Conservation (phyloP, 2,888 invertebrate species). For the Ctena decussata region DNA sequence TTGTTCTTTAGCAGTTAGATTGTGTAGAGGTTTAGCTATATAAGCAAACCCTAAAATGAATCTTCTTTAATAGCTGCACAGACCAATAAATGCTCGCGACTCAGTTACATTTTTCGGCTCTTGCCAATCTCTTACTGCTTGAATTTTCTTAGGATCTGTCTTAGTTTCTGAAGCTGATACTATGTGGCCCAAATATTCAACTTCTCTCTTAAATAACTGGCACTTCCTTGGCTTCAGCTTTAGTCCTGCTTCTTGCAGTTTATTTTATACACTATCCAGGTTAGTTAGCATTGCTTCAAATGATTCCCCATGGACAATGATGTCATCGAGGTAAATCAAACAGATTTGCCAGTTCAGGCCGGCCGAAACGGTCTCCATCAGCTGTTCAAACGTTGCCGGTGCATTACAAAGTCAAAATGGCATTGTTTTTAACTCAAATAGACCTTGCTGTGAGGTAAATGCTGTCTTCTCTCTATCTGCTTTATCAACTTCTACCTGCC, state of each 20-base stretch:
- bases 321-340: too few relatives aligned
- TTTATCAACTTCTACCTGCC: conserved; percentile 45
- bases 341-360: too few relatives aligned
- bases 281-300: conserved; percentile 32
- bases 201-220: too few relatives aligned
- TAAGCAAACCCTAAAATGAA: background rate
- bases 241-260: conserved; percentile 1
- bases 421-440: conserved; percentile 2
- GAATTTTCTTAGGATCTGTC: conserved; percentile 32
- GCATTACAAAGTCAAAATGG: too few relatives aligned
- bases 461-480: conserved; percentile 8
- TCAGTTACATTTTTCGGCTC: conserved; percentile 19
- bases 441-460: background rate
- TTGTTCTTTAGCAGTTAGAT: conserved; percentile 32
- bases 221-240: background rate
- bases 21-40: background rate
- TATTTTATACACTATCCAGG: conserved; percentile 5
- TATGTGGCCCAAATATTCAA: too few relatives aligned
- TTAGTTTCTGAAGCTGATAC: too few relatives aligned
- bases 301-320: conserved; percentile 25
- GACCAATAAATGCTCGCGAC: background rate
- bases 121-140: conserved; percentile 31
- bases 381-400: conserved; percentile 53
- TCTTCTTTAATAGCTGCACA: background rate
- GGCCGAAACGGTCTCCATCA: conserved; percentile 40